Base-by-base conservation (phyloP, 1,140 invertebrate species). In the Episyrphus balteatus region DNA sequence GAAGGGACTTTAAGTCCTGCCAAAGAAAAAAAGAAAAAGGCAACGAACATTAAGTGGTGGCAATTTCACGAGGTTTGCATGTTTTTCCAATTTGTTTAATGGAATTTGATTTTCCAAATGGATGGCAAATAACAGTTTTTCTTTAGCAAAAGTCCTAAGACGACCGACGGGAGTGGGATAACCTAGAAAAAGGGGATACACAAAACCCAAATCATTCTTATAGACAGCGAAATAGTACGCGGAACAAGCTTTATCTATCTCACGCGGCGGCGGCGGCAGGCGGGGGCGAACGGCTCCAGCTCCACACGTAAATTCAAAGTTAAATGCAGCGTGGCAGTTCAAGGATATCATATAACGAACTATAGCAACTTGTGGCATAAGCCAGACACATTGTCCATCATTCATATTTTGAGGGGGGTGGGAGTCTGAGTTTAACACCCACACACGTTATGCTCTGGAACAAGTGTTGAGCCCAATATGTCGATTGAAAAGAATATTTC, bases 51-150 rank as follows among this genome's bases (percentile, higher is more conserved):
- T 26, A 26, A 26, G 21, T 26, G 21, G 19, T 42, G 19, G 40
- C 40, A 13, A 14, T 42, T 42, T 42, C 40, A 42, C 40, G 40
- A 42, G 15, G 21, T 42, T 21, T 18, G 40, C 40, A 42, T 42
- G 40, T 42, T 42, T 42, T 42, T 42, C 13, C 18, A 42, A 42
- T 42, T 42, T 42, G 40, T 42, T 42, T 42, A 42, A 42, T 42
- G 40, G 40, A 42, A 42, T 42, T 42, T 42, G 40, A 42, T 42
- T 42, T 42, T 42, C 40, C 40, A 42, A 42, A 42, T 42, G 40
- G 40, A 42, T 42, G 15, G 40, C 12, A 42, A 21, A 42, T 14
- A 42, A 14, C 12, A 14, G 13, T 37, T 14, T 17, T 17, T 37
- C 36, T 14, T n/a, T 10, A 6, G n/a, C 9, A 26, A 26, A 26